Percentiles rank a stretch among this genome's conserved stretches.
phyloP scores from a whole-genome alignment of 2,797 vertebrate species.

The Hyperoplus immaculatus region DNA sequence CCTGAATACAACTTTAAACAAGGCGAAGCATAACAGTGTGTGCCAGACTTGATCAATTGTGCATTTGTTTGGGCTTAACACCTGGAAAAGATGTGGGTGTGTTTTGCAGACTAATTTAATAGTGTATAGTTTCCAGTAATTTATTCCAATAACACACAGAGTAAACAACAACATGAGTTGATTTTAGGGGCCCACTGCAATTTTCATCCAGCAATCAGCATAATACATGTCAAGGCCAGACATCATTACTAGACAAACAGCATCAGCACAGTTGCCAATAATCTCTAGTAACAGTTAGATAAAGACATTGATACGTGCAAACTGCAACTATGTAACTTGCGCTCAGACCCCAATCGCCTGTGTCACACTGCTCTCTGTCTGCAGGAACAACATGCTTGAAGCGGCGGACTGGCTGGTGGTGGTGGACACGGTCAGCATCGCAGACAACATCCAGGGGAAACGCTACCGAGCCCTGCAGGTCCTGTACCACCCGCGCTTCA shows the following conservation, averaged over 20 bases:
- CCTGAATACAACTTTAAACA: no score
- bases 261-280: no score
- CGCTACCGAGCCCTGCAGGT: conserved; percentile 77
- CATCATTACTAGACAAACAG: not conserved
- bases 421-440: conserved; percentile 70
- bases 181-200: not conserved
- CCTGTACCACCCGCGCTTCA: conserved; percentile 78
- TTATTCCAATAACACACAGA: not conserved
- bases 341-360: not conserved
- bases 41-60: no score
- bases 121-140: not conserved
- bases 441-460: conserved; percentile 65
- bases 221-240: not conserved
- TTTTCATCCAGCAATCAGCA: not conserved
- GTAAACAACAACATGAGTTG: not conserved
- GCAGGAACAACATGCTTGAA: conserved; percentile 75
- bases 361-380: conserved; percentile 17
- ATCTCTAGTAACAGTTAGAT: not conserved
- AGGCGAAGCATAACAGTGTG: no score
- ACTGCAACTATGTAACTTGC: not conserved
- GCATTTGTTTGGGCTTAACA: not conserved
- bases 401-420: conserved; percentile 81
- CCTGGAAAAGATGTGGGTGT: not conserved
- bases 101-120: not conserved
- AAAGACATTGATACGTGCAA: not conserved